Percentiles rank a stretch among this genome's conserved stretches.
Conservation (phyloP, 2,113 vertebrate species). For the Apus apus region DNA sequence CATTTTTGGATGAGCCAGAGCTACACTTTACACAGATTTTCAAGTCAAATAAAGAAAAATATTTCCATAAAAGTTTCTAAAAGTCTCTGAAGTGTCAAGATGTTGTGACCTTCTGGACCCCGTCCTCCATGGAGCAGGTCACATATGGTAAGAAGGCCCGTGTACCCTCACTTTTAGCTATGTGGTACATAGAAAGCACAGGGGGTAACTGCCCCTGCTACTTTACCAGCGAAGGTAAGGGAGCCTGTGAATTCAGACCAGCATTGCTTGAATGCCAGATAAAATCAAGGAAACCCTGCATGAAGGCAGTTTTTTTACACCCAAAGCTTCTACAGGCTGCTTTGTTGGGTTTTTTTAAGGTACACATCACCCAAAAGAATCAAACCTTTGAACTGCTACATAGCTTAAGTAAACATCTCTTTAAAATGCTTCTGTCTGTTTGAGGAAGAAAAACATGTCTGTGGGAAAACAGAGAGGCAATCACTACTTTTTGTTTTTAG, state of each 20-base stretch:
- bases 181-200: neutral
- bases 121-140: rapidly evolving
- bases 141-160: rapidly evolving
- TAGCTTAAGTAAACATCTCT: neutral
- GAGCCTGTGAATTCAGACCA: neutral
- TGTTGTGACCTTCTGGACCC: neutral
- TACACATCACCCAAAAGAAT: neutral
- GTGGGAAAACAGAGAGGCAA: neutral
- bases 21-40: neutral
- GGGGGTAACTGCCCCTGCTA: neutral
- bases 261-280: neutral
- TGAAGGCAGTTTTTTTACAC: neutral
- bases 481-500: neutral
- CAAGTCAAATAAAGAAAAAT: neutral
- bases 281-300: neutral
- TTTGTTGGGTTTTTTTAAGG: neutral
- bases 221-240: neutral
- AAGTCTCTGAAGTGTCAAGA: neutral
- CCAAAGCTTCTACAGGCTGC: neutral
- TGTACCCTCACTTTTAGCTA: neutral
- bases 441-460: neutral
- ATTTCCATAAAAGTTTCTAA: neutral
- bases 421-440: neutral
- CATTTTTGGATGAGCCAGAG: neutral
- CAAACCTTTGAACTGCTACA: neutral